phyloP scores from a whole-genome alignment of 2,113 vertebrate genomes.

The Aphyosemion australe region DNA sequence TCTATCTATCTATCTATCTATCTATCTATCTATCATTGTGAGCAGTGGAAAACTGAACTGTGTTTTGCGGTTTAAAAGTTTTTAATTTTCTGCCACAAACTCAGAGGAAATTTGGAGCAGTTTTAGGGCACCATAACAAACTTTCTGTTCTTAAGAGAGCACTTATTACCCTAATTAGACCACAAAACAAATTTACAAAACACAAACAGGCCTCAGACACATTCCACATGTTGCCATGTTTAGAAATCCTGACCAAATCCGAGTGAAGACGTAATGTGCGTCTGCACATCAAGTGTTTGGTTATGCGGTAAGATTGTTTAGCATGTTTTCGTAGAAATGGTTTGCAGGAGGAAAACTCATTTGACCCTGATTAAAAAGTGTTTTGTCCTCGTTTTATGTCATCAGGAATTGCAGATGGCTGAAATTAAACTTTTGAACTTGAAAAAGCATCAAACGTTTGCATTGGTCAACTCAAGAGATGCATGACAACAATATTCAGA shows the following conservation, averaged over 20 bases:
- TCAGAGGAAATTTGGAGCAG: constrained; percentile 15
- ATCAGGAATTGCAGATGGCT: constrained; percentile 9
- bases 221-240: constrained; percentile 60
- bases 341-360: constrained; percentile 19
- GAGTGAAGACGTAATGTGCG: not conserved
- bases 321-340: constrained; percentile 20
- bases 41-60: not conserved
- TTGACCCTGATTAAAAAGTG: constrained; percentile 36
- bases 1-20: no score
- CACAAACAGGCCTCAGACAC: constrained; percentile 47
- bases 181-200: constrained; percentile 58
- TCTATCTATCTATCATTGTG: not conserved
- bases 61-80: constrained; percentile 2
- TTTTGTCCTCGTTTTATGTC: constrained; percentile 30
- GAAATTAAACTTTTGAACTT: constrained; percentile 35
- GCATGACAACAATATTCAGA: constrained; percentile 12
- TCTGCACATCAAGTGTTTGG: constrained; percentile 37
- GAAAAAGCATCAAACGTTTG: constrained; percentile 33
- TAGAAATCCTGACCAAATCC: constrained; percentile 38
- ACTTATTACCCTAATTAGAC: constrained; percentile 52
- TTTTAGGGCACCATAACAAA: constrained; percentile 2
- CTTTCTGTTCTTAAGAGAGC: constrained; percentile 18
- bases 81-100: constrained; percentile 6
- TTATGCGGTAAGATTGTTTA: constrained; percentile 36
- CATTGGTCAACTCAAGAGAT: constrained; percentile 15